phyloP scores from a whole-genome alignment of 2,797 vertebrate species.

The Chrysocyon brachyurus region DNA sequence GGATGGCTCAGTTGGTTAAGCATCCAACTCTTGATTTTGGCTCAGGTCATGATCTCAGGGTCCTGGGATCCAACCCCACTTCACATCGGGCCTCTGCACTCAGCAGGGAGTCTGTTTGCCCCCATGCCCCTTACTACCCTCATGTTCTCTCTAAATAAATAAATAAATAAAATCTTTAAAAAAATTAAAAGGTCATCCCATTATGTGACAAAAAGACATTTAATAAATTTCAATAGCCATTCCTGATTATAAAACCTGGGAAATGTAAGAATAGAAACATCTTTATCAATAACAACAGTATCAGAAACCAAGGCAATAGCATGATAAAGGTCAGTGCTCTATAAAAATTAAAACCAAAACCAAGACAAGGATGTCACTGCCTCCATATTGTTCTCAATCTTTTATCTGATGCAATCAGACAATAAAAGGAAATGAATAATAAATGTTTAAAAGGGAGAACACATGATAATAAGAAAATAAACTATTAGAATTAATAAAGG shows the following conservation, averaged over 20 bases:
- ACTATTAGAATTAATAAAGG: conserved; percentile 14
- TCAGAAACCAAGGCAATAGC: neutral
- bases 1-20: neutral
- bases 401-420: neutral
- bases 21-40: neutral
- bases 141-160: neutral
- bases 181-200: neutral
- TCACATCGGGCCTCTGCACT: neutral
- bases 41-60: neutral
- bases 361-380: conserved; percentile 17
- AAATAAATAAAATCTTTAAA: neutral
- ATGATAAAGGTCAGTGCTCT: neutral
- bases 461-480: neutral
- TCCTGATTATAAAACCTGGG: neutral
- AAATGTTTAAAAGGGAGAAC: neutral
- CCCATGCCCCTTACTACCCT: neutral
- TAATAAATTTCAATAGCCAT: conserved; percentile 17
- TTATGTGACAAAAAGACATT: neutral
- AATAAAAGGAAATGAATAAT: conserved; percentile 39
- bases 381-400: neutral
- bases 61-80: neutral
- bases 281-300: conserved; percentile 1
- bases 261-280: conserved; percentile 31
- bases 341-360: neutral
- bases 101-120: neutral